These are phyloP conservation scores for Callionymus lyra DNA, from an alignment of 2,113 vertebrate genomes.

Conservation along the genomic window DNA sequence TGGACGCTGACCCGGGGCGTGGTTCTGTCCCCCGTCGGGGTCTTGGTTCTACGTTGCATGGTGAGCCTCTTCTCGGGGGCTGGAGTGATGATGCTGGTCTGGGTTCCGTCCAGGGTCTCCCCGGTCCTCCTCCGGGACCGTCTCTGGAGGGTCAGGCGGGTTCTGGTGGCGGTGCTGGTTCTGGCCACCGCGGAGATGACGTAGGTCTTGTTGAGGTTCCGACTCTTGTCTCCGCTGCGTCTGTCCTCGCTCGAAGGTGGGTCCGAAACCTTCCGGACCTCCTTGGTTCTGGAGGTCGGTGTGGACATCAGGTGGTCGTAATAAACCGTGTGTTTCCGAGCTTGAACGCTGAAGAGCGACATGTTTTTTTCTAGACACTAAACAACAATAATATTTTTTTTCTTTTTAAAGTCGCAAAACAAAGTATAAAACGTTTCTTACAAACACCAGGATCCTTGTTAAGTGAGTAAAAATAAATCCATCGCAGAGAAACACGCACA, in stretches of 20 bases:
- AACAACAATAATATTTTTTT: constrained; percentile 1
- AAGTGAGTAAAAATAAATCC: neutral
- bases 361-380: constrained; percentile 20
- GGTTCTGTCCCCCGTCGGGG: constrained; percentile 40
- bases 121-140: constrained; percentile 56
- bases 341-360: constrained; percentile 52
- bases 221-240: constrained; percentile 38
- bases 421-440: neutral
- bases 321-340: constrained; percentile 48
- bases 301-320: constrained; percentile 46
- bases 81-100: constrained; percentile 22
- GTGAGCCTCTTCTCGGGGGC: constrained; percentile 52
- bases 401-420: no score
- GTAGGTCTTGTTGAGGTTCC: constrained; percentile 72
- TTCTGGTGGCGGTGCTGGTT: constrained; percentile 36
- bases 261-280: constrained; percentile 1
- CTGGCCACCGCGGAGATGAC: constrained; percentile 67
- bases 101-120: constrained; percentile 25
- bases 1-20: constrained; percentile 4
- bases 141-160: constrained; percentile 69
- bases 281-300: constrained; percentile 24
- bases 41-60: constrained; percentile 58
- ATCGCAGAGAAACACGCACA: neutral
- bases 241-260: constrained; percentile 25
- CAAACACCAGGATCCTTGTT: neutral